Evolutionary conservation across 2,797 vertebrate genomes (phyloP), one percentile per base, ranked within the genome.

Genomic region (Myotis myotis): DNA sequence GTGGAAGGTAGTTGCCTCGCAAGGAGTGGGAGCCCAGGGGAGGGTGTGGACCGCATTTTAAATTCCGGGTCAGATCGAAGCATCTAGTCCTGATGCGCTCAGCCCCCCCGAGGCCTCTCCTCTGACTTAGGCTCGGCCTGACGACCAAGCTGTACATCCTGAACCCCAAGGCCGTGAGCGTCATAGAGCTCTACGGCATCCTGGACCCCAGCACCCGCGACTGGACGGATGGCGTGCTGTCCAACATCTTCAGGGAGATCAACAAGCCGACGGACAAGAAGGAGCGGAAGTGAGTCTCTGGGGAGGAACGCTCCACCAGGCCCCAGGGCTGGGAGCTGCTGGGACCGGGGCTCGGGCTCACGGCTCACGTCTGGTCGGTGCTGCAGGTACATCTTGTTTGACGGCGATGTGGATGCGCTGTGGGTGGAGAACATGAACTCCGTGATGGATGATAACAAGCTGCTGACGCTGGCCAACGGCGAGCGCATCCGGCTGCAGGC

Each of bases 361-460:
- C 5, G 51, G 23, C 53, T 78, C 28, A 19, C 36, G n/a, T 8
- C 30, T 30, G 68, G 55, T 6, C 0, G 36, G 13, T 91, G 13
- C 33, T 38, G 33, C 98, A 99, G 99, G 97, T 99, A 99, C 93
- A 99, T 99, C 93, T 98, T 99, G 86, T 99, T 99, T 96, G 99
- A 99, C 94, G 99, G 99, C 8, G 99, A 99, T n/a, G 99, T 99
- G 85, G 99, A 99, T 74, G 99, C 99, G 75, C 98, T 99, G 30
- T 99, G 99, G 99, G 99, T 99, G 9, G 99, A 99, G 97, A 99
- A 99, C 97, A 99, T 99, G 99, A 99, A 99, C 98, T 99, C 99
- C 0, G 99, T 99, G 95, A 99, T 99, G 99, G 99, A 99, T 49
- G 99, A 99, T 98, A 99, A 99, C 98, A 99, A 98, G 96, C 98